phyloP scores from a whole-genome alignment of 1,140 invertebrate genomes.

The Platyscapa corneri region DNA sequence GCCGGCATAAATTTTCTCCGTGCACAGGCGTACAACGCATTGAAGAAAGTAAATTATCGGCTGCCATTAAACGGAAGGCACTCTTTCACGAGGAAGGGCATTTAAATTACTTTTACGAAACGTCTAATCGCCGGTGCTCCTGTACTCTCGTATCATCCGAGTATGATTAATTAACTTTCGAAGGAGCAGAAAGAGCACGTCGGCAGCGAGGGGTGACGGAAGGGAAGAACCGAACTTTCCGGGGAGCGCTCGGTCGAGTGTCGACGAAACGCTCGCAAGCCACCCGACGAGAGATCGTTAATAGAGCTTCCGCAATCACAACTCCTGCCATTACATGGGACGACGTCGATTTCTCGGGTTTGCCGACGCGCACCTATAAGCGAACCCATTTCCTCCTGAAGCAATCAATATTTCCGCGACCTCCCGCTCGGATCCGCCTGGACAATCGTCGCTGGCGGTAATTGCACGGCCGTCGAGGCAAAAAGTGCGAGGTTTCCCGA shows the following conservation, averaged over 20 bases:
- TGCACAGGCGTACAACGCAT: no score
- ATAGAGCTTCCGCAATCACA: constrained; percentile 14
- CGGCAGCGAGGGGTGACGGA: no score
- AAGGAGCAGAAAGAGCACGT: no score
- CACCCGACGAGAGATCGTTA: not conserved
- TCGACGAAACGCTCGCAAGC: not conserved
- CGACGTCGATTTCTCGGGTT: not conserved
- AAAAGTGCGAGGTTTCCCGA: not conserved
- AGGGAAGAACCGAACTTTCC: not conserved
- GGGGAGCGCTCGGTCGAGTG: no score
- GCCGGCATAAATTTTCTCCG: not conserved
- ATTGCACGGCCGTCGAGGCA: not conserved
- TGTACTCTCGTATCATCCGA: not conserved
- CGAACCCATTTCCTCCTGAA: not conserved
- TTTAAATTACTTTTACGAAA: not conserved
- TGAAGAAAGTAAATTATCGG: not conserved
- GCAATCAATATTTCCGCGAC: constrained; percentile 3
- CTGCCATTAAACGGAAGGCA: not conserved
- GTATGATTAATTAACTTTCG: not conserved
- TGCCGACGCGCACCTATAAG: not conserved
- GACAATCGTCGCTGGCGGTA: not conserved
- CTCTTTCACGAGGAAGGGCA: not conserved
- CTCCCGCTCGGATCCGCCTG: not conserved
- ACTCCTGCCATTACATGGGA: not conserved
- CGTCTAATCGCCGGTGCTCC: not conserved